Conservation (phyloP, 2,888 invertebrate species). For the Lochmaea crataegi region DNA sequence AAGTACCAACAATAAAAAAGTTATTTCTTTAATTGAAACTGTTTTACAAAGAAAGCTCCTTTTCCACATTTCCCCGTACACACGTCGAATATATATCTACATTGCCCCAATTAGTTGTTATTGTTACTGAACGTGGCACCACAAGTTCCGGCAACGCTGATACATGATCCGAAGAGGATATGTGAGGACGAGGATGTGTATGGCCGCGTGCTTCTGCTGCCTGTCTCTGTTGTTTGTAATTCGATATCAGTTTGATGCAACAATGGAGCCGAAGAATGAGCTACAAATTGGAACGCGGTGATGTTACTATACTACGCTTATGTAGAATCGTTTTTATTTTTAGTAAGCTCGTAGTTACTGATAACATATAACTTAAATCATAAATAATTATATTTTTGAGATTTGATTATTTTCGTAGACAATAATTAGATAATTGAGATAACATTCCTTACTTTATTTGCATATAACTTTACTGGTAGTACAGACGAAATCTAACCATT, state of each 20-base stretch:
- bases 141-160: constrained; percentile 23
- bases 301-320: neutral
- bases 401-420: too few relatives aligned
- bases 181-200: constrained; percentile 17
- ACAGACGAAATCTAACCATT: too few relatives aligned
- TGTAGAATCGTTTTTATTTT: neutral
- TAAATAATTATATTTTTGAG: too few relatives aligned
- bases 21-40: too few relatives aligned
- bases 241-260: constrained; percentile 42
- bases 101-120: constrained; percentile 25
- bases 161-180: constrained; percentile 32
- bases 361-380: too few relatives aligned
- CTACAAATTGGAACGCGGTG: constrained; percentile 36
- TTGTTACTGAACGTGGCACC: constrained; percentile 18
- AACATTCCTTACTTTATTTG: too few relatives aligned
- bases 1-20: too few relatives aligned
- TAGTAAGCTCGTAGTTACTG: neutral
- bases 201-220: constrained; percentile 26
- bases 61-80: too few relatives aligned
- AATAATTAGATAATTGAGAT: too few relatives aligned
- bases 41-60: too few relatives aligned
- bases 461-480: too few relatives aligned
- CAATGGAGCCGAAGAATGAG: constrained; percentile 41
- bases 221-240: constrained; percentile 39
- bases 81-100: too few relatives aligned